Evolutionary conservation across 2,797 vertebrate genomes (phyloP), one percentile per base, ranked within the genome.

Genomic region (Eulemur mongoz): DNA sequence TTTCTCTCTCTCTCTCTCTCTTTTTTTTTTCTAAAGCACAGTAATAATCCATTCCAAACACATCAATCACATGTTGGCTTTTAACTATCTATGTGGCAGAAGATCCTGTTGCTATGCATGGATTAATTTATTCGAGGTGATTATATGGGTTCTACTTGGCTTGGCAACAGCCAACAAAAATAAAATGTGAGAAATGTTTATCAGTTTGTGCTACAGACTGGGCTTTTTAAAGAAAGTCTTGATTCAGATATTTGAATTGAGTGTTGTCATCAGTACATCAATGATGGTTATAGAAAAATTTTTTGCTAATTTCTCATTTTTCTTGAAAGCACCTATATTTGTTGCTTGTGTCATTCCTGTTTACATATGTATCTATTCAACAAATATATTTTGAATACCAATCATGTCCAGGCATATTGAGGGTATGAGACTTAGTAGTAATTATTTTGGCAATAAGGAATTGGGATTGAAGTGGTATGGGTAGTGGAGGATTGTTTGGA

Each of bases 271-370:
- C 25, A 57, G 2, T 90, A 67, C 63, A 50, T 17, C 30, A 94
- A 43, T 85, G n/a, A 76, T 89, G 22, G 82, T 88, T 78, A 67
- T 43, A 43, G 43, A 50, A 86, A 82, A 70, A 4, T 2, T 27
- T n/a, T 65, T 85, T 90, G 57, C 22, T 57, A 2, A 87, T 80
- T 85, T 92, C 17, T 81, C 35, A 57, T 63, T 94, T 92, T 95
- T 73, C 43, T 38, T 1, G 67, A 79, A 73, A 82, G 4, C 0
- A 50, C 3, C 43, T 52, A 7, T 67, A n/a, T 92, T 86, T 95
- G 59, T 75, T 91, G 54, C 67, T 90, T 63, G 9, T 59, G 5
- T 76, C 4, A 0, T 91, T 87, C 11, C 20, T 70, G 7, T 92
- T 75, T 92, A 50, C 4, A 17, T 38, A 7, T 35, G 13, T 81